Conservation (phyloP, 2,797 vertebrate genomes). For the Arctocebus calabarensis region DNA sequence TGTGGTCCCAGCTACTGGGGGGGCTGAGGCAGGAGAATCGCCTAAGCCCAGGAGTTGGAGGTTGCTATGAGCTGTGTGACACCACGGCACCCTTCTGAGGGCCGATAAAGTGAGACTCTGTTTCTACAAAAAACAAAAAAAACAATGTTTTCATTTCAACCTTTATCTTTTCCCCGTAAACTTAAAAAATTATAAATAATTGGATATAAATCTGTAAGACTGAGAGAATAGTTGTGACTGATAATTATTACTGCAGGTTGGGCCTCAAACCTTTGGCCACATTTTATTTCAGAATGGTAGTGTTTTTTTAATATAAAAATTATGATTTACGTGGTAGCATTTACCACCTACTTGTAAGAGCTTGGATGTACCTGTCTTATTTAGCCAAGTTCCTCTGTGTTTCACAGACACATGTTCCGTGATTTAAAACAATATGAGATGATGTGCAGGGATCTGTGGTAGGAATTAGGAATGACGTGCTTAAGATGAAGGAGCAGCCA, state of each 20-base stretch:
- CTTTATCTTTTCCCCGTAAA: not conserved
- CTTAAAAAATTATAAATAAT: not conserved
- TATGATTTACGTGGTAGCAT: not conserved
- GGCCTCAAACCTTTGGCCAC: not conserved
- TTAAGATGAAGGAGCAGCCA: constrained; percentile 83
- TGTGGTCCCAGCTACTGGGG: no score
- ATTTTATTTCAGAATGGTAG: not conserved
- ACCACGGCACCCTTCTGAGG: no score
- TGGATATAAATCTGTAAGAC: not conserved
- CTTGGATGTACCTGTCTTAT: not conserved
- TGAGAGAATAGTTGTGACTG: not conserved
- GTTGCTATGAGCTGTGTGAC: no score
- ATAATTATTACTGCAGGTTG: not conserved
- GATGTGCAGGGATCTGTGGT: constrained; percentile 70
- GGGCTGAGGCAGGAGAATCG: no score
- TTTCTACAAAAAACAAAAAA: no score
- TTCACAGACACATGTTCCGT: constrained; percentile 41
- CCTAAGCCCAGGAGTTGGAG: no score
- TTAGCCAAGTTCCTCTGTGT: not conserved
- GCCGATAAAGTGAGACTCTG: no score
- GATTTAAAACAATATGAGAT: constrained; percentile 80
- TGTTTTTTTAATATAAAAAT: not conserved
- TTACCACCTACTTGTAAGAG: constrained; percentile 20
- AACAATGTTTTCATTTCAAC: not conserved
- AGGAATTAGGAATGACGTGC: constrained; percentile 77